Evolutionary conservation across 2,113 vertebrate genomes (phyloP).

Genomic region (Nibea albiflora): DNA sequence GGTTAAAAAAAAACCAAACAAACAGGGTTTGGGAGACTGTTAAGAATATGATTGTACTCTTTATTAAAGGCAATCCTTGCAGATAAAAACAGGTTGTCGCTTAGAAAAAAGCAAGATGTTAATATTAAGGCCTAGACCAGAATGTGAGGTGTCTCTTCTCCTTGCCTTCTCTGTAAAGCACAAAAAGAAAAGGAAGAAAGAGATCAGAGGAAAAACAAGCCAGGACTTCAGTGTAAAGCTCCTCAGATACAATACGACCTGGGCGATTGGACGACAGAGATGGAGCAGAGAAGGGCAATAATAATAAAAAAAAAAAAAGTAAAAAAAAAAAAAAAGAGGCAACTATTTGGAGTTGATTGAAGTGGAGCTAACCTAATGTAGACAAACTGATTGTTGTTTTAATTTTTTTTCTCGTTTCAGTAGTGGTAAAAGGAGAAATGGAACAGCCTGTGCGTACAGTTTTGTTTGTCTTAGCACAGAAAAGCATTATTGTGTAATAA

Average conservation of each 20-base stretch:
- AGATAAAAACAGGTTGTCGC: constrained; percentile 1
- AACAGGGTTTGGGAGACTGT: constrained; percentile 36
- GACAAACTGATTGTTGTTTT: constrained; percentile 76
- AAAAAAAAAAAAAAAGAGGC: constrained; percentile 19
- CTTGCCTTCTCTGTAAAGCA: constrained; percentile 45
- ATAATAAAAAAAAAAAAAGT: too few species aligned
- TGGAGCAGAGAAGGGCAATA: constrained; percentile 7
- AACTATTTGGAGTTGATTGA: constrained; percentile 61
- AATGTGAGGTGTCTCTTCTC: constrained; percentile 40
- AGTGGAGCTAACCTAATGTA: constrained; percentile 76
- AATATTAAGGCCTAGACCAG: constrained; percentile 30
- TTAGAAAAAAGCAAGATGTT: constrained; percentile 21
- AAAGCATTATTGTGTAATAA: constrained; percentile 72
- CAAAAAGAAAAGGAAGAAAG: constrained; percentile 10
- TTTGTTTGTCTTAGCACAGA: constrained; percentile 65
- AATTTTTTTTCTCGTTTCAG: constrained; percentile 52
- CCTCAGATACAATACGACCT: constrained; percentile 20
- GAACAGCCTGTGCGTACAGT: constrained; percentile 53
- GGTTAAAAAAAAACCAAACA: neutral
- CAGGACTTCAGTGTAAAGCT: constrained; percentile 41
- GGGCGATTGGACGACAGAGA: neutral
- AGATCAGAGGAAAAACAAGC: constrained; percentile 30
- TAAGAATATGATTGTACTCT: constrained; percentile 48
- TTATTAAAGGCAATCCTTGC: constrained; percentile 10
- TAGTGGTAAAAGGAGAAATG: constrained; percentile 53